Conservation (phyloP, 2,797 vertebrate species). For the Potorous gilbertii region DNA sequence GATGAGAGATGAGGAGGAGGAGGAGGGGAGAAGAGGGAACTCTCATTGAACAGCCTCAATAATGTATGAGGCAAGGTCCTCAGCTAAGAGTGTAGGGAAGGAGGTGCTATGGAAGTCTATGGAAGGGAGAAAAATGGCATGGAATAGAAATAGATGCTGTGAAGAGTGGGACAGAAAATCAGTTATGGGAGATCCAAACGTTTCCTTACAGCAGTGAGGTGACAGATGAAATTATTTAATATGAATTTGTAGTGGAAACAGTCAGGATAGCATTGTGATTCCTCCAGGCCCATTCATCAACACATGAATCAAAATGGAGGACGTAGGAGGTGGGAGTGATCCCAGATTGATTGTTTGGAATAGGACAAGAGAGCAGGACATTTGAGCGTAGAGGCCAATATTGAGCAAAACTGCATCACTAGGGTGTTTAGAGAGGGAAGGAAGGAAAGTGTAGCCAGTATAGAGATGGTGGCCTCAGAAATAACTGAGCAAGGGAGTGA, state of each 20-base stretch:
- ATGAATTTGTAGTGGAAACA: neutral
- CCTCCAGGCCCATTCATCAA: neutral
- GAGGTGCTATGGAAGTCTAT: neutral
- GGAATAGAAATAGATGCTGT: neutral
- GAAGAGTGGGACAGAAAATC: neutral
- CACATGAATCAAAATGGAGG: neutral
- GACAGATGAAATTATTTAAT: neutral
- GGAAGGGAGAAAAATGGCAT: neutral
- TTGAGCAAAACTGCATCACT: neutral
- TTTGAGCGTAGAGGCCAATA: neutral
- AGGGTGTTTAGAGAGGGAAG: neutral
- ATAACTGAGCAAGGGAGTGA: neutral
- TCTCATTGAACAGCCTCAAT: neutral
- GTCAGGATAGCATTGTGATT: neutral
- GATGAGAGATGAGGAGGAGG: neutral
- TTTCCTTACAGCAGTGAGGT: neutral
- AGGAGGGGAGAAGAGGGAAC: neutral
- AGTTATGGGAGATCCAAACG: neutral
- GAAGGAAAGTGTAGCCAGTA: neutral
- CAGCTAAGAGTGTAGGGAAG: neutral
- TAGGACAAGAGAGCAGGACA: neutral
- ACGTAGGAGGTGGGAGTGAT: neutral
- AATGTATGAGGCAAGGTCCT: neutral
- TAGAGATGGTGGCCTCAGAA: neutral
- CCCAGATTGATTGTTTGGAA: neutral